Evolutionary conservation across 2,797 vertebrate genomes (phyloP), one percentile per base, ranked within the genome.

Genomic region (Phataginus tetradactyla): DNA sequence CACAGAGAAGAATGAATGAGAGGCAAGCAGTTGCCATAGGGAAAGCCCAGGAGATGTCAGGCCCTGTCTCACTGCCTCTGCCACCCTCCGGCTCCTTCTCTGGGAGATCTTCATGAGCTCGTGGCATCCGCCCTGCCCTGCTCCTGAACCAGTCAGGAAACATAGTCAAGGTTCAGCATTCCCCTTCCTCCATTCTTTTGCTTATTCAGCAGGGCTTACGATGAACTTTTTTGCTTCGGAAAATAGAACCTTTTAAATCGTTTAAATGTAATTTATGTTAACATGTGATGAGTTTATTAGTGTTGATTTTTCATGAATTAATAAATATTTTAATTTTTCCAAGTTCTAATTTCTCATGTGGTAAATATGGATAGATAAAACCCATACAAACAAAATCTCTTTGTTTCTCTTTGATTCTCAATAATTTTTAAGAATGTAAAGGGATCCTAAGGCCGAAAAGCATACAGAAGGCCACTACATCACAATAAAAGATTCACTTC

Each of bases 301-400:
- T 78, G 2, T 37, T 87, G 63, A 66, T 94, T 68, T 53, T 93
- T 53, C 57, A 37, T 45, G 34, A 94, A 81, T 77, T 63, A 75
- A 69, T 69, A 86, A 78, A 57, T 87, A 74, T 69, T 91, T 91
- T 34, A n/a, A 57, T 69, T 69, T 34, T 71, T 71, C 32, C 84
- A 63, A 23, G 53, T 37, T 95, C 85, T 66, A 45, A 85, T 91
- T 92, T 94, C 77, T 87, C 87, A 55, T 25, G 72, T 63, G 25
- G 39, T 68, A 66, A 83, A 53, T 83, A 45, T 66, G 20, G 3
- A 42, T 32, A 75, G 27, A 90, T 51, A 57, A 27, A 80, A 81
- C 6, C 49, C 37, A 55, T 45, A 45, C 55, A 72, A 89, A 88
- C 21, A 68, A 95, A 86, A 34, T 80, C 61, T 71, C 72, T 79